These are phyloP conservation scores for Phalanger gymnotis DNA, from an alignment of 2,797 vertebrate species.

Conservation along the genomic window DNA sequence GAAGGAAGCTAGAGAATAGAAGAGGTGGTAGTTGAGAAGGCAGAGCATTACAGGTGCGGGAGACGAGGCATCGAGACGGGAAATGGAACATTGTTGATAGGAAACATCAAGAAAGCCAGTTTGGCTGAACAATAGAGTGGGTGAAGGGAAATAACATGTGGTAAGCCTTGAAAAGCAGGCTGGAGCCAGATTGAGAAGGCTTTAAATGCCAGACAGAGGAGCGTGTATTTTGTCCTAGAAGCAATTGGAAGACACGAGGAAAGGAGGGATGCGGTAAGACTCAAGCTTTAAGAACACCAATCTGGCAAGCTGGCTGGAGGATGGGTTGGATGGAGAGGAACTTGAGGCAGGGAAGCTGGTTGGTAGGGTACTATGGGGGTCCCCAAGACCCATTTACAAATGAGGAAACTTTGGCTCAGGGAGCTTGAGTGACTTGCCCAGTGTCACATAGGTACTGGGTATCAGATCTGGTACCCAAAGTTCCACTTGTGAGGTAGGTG, in stretches of 20 bases:
- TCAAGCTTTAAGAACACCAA: background rate
- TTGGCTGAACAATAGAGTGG: background rate
- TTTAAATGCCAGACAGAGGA: background rate
- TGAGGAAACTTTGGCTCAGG: background rate
- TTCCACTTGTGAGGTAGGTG: background rate
- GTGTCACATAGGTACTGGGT: background rate
- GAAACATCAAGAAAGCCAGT: background rate
- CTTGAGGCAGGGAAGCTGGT: background rate
- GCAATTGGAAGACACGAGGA: background rate
- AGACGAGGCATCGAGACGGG: background rate
- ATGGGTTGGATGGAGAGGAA: background rate
- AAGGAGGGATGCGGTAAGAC: background rate
- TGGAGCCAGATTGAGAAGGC: background rate
- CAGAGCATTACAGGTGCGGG: background rate
- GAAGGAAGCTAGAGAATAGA: background rate
- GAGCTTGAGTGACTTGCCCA: background rate
- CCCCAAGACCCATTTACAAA: background rate
- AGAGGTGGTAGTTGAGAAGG: background rate
- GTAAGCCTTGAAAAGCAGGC: background rate
- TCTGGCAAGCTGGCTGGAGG: background rate
- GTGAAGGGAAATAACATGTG: background rate
- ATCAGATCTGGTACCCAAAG: background rate
- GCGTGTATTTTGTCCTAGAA: background rate
- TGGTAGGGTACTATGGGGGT: background rate
- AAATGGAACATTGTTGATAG: background rate